Percentiles rank a stretch among this genome's conserved stretches.
Evolutionary conservation across 1,140 invertebrate genomes (phyloP).

Genomic region (Drosophila hydei): DNA sequence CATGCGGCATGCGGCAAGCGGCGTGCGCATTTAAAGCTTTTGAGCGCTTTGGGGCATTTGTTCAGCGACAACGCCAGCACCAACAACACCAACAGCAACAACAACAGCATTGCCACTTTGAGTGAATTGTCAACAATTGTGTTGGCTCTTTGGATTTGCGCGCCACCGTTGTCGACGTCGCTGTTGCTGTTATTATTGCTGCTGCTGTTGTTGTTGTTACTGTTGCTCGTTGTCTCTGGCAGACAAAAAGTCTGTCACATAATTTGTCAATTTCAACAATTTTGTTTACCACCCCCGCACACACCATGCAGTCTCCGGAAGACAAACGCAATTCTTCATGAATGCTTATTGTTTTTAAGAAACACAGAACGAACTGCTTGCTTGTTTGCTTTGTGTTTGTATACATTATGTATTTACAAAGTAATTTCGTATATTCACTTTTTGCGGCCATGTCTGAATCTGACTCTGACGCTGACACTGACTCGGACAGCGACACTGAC

Average conservation of each 20-base stretch:
- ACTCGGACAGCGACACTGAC: too few relatives aligned
- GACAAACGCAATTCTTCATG: slow-evolving; percentile 66
- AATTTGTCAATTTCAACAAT: slow-evolving; percentile 80
- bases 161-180: slow-evolving; percentile 23
- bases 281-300: slow-evolving; percentile 22
- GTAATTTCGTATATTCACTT: too few relatives aligned
- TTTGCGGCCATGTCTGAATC: too few relatives aligned
- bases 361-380: slow-evolving; percentile 26
- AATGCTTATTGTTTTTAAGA: slow-evolving; percentile 65
- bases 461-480: too few relatives aligned
- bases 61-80: slow-evolving; percentile 64
- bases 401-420: neutral
- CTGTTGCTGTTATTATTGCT: neutral
- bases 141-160: slow-evolving; percentile 76
- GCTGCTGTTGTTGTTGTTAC: neutral
- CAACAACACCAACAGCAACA: slow-evolving; percentile 29
- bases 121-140: slow-evolving; percentile 82
- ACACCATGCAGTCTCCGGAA: neutral
- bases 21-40: slow-evolving; percentile 71
- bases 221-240: slow-evolving; percentile 18
- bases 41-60: slow-evolving; percentile 80
- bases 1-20: slow-evolving; percentile 43
- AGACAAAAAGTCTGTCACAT: slow-evolving; percentile 78
- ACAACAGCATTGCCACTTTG: slow-evolving; percentile 50
- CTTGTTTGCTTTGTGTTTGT: slow-evolving; percentile 23